Base-by-base conservation (phyloP, 2,888 invertebrate species). In the Villa cingulata region DNA sequence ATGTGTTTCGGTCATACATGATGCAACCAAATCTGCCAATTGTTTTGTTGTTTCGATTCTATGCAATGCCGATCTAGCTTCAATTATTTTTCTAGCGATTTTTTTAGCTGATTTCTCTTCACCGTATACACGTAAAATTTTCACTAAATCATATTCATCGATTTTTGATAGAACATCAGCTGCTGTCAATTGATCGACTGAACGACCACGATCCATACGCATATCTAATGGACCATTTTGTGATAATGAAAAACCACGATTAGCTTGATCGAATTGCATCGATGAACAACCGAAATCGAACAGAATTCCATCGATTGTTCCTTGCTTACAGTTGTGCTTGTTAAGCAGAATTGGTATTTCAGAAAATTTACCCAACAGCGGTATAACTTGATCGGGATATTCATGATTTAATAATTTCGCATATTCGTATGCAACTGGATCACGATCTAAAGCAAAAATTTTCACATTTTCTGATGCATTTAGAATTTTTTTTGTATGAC, bases 201-300 rank as follows among this genome's bases (percentile, higher is more conserved):
- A 78, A 58, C 83, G 72, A 9, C 74, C 71, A 0, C 82, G 80
- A 72, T 92, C 90, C 96, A 96, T 96, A 63, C 95, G 75, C 95
- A 96, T 96, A 60, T 96, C 95, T 46, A 96, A 72, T 4, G 86
- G 87, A 0, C 91, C 94, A 71, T 94, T 78, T 63, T 80, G 79
- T 42, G 79, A 83, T 1, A 94, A 61, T 9, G 90, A 81, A 70
- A 96, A 96, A 0, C 96, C 96, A 59, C 96, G 74, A 17, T 76
- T 74, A 1, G 81, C 76, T 54, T 74, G 73, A 62, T 94, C 88
- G 63, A 92, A 81, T 67, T 96, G 96, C 90, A 95, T 92, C 1
- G 94, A 92, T 1, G 95, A 95, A 60, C 87, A 88, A 9, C 96
- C 96, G 66, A 88, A 85, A 70, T 96, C 95, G 70, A 94, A 89